Evolutionary conservation across 2,888 invertebrate genomes (phyloP).

Genomic region (Trachelus tabidus): DNA sequence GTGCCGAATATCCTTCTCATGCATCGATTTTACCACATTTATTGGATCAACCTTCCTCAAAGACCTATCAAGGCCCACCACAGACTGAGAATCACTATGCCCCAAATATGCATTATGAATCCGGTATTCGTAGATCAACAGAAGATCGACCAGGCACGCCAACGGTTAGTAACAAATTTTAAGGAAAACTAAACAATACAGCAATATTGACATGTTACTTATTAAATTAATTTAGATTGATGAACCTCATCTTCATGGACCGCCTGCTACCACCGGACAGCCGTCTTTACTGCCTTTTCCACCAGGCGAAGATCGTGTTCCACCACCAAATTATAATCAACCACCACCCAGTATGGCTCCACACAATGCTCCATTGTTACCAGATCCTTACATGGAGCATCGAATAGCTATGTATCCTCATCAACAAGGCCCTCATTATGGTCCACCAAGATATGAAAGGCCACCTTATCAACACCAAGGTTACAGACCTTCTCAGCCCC

Average conservation of each 20-base stretch:
- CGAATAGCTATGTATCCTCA: conserved; percentile 59
- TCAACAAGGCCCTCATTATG: conserved; percentile 50
- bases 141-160: conserved; percentile 80
- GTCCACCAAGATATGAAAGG: conserved; percentile 53
- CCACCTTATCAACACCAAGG: conserved; percentile 59
- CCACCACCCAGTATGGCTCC: conserved; percentile 53
- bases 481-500: conserved; percentile 55
- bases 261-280: conserved; percentile 45
- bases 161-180: conserved; percentile 66
- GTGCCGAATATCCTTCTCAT: conserved; percentile 50
- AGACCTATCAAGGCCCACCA: conserved; percentile 59
- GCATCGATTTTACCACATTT: conserved; percentile 46
- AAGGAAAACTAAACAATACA: background rate
- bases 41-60: conserved; percentile 51
- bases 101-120: conserved; percentile 59
- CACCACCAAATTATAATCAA: conserved; percentile 52
- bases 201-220: background rate
- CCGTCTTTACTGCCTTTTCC: conserved; percentile 59
- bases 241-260: conserved; percentile 59
- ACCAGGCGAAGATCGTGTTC: conserved; percentile 60
- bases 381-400: conserved; percentile 61
- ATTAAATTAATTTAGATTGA: conserved; percentile 49
- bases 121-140: conserved; percentile 55
- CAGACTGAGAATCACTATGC: conserved; percentile 55
- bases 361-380: conserved; percentile 56